Base-by-base conservation (phyloP, 2,888 invertebrate genomes). In the Meta bourneti region DNA sequence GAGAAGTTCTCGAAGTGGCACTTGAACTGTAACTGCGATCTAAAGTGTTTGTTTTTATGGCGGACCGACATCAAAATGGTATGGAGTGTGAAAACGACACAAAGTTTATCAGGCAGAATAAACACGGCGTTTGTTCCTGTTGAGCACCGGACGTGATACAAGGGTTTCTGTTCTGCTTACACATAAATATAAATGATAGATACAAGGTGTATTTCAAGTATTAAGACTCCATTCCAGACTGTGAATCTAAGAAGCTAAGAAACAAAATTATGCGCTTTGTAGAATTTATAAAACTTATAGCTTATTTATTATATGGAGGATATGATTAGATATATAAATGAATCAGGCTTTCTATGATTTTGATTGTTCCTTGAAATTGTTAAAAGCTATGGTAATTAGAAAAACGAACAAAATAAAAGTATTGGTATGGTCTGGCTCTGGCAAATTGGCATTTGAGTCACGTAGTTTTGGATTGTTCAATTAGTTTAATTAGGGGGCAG, bases 1-100 rank as follows among this genome's bases (percentile, higher is more conserved):
- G 74, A 83, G 74, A 51, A 72, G 52, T 19, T 11, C 52, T 71
- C 52, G 52, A 83, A 83, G 83, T 83, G 83, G 72, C 83, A 74
- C 83, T 83, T 83, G 83, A 83, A 83, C 71, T 83, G 72, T 74
- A 83, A 83, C 83, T 72, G 52, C 83, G 19, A 52, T 72, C 83
- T 52, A 34, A 7, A 52, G 71, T 72, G 72, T 71, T 74, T 72
- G 74, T 83, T 83, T 83, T 83, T 83, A 83, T 83, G 83, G 83
- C 19, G 51, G 79, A 54, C 16, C 71, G 20, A 72, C 20, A 83
- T 74, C 83, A 83, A 72, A 83, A 83, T 13, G 51, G 72, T 83
- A 83, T 72, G 83, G 72, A 54, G 83, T 83, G 83, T 72, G 72
- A 52, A 71, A 71, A 83, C 19, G 71, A 34, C 70, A 72, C n/a